Conservation (phyloP, 2,888 invertebrate genomes). For the Brachypalpus laphriformis region DNA sequence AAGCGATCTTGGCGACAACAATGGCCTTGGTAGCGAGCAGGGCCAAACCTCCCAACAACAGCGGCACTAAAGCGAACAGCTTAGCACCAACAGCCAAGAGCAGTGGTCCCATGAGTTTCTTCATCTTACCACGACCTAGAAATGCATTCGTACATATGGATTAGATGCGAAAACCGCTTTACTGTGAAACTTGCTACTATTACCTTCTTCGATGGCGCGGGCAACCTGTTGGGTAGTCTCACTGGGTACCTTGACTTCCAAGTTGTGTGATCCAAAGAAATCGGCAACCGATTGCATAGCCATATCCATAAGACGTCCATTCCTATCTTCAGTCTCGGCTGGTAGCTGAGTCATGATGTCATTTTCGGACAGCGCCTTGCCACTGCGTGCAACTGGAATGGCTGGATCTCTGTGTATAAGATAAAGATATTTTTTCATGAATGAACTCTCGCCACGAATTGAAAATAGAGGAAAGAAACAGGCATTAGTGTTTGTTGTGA, state of each 20-base stretch:
- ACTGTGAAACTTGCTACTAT: conserved; percentile 53
- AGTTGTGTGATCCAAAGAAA: conserved; percentile 85
- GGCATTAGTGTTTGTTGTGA: conserved; percentile 6
- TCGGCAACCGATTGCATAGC: conserved; percentile 84
- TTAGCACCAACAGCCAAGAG: conserved; percentile 89
- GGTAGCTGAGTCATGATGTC: conserved; percentile 85
- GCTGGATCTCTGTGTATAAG: conserved; percentile 80
- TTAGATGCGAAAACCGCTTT: conserved; percentile 22
- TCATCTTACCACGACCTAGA: conserved; percentile 89
- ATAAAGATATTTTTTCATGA: conserved; percentile 26
- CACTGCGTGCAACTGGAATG: conserved; percentile 79
- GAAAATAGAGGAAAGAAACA: background rate
- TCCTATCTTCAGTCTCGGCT: conserved; percentile 83
- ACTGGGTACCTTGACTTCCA: conserved; percentile 89
- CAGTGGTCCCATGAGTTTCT: conserved; percentile 88
- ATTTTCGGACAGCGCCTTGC: conserved; percentile 82
- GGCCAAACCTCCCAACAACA: conserved; percentile 88
- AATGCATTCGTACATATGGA: conserved; percentile 1
- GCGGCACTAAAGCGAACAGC: conserved; percentile 87
- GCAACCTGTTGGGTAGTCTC: conserved; percentile 87
- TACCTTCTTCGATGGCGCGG: conserved; percentile 91
- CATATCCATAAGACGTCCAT: conserved; percentile 84
- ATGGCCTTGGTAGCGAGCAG: conserved; percentile 90
- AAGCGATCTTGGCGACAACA: conserved; percentile 90
- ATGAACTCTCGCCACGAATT: conserved; percentile 26